phyloP scores from a whole-genome alignment of 1,140 invertebrate genomes.

The Drosophila ananassae region DNA sequence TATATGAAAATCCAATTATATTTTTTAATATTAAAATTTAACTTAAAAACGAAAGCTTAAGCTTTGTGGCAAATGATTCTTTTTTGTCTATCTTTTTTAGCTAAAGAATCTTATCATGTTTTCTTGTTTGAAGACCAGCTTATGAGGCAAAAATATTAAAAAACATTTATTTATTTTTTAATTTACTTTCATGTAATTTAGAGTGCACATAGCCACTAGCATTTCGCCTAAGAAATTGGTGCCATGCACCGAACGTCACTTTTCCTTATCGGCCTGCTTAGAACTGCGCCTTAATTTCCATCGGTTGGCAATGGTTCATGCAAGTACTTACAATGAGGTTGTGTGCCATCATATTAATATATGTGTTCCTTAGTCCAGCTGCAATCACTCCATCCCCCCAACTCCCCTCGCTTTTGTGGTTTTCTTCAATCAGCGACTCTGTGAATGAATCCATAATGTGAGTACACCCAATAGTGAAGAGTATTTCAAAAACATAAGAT shows the following conservation, averaged over 20 bases:
- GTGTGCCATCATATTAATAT: conserved; percentile 5
- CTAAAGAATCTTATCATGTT: too few species aligned
- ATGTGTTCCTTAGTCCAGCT: conserved; percentile 4
- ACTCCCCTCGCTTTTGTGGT: conserved; percentile 3
- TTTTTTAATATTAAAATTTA: background rate
- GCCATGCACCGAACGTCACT: conserved; percentile 64
- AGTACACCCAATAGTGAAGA: background rate
- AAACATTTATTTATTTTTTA: too few species aligned
- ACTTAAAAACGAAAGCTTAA: too few species aligned
- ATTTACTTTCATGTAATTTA: background rate
- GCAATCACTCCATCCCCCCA: background rate
- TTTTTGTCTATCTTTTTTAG: too few species aligned
- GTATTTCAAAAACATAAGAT: too few species aligned
- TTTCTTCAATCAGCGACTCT: conserved; percentile 1
- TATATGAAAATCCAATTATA: background rate
- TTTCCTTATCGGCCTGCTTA: conserved; percentile 58
- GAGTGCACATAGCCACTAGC: background rate
- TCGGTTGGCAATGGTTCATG: conserved; percentile 27
- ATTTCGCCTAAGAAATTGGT: conserved; percentile 35
- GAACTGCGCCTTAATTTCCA: conserved; percentile 13
- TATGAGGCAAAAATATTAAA: too few species aligned
- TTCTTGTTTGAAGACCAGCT: too few species aligned
- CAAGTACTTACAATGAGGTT: conserved; percentile 26
- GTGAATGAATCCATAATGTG: background rate
- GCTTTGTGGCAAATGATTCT: too few species aligned